Conservation (phyloP, 1,140 invertebrate genomes). For the Apis mellifera region Amel_HAv3.1 CM009931.2:6869501-6870000, state of each 20-base stretch:
- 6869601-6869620: too few species aligned
- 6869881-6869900: background rate
- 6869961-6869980: constrained; percentile 47
- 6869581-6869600: too few species aligned
- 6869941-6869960: constrained; percentile 6
- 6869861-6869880: background rate
- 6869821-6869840: background rate
- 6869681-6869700: background rate
- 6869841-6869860: background rate
- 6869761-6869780: constrained; percentile 31
- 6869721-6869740: background rate
- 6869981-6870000: constrained; percentile 61
- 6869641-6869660: background rate
- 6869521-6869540: too few species aligned
- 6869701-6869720: background rate
- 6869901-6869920: too few species aligned
- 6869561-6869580: too few species aligned
- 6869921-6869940: background rate
- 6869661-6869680: background rate
- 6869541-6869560: too few species aligned
- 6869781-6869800: background rate
- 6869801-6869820: background rate
- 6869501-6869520: too few species aligned
- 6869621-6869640: background rate
- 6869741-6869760: background rate